Evolutionary conservation across 1,140 invertebrate genomes (phyloP).

Genomic region (Drosophila athabasca): DNA sequence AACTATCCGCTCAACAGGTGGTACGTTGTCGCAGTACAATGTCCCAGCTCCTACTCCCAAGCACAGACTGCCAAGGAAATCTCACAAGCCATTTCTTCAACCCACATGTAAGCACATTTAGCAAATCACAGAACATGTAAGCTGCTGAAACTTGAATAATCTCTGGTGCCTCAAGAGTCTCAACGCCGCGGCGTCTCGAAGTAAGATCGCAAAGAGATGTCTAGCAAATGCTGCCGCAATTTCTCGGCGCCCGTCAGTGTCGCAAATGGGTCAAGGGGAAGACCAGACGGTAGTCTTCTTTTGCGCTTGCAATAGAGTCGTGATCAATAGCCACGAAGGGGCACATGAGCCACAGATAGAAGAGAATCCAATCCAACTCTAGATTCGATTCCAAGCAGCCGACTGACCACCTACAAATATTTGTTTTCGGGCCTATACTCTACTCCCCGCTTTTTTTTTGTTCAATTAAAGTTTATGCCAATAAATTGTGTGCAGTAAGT

Average conservation of each 20-base stretch:
- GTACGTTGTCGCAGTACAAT: conserved; percentile 17
- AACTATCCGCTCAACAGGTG: conserved; percentile 62
- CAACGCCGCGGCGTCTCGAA: not conserved
- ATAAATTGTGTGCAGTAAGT: conserved; percentile 80
- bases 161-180: not conserved
- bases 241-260: conserved; percentile 62
- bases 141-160: conserved; percentile 27
- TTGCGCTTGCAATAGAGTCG: conserved; percentile 62
- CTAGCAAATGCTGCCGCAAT: conserved; percentile 38
- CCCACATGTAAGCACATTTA: conserved; percentile 59
- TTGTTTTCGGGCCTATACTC: conserved; percentile 35
- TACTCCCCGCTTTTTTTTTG: conserved; percentile 34
- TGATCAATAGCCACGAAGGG: conserved; percentile 70
- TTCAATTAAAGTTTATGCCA: conserved; percentile 79
- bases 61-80: not conserved
- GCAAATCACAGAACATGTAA: conserved; percentile 53
- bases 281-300: not conserved
- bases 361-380: not conserved
- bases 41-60: conserved; percentile 31
- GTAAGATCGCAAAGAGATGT: conserved; percentile 21
- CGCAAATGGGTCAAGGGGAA: conserved; percentile 5
- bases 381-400: not conserved
- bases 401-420: conserved; percentile 76
- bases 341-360: conserved; percentile 22
- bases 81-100: not conserved